A percentile compares a stretch with the other conserved stretches of the same genome.
Evolutionary conservation across 2,888 invertebrate genomes (phyloP).

Genomic region (Liodrosophila aerea): DNA sequence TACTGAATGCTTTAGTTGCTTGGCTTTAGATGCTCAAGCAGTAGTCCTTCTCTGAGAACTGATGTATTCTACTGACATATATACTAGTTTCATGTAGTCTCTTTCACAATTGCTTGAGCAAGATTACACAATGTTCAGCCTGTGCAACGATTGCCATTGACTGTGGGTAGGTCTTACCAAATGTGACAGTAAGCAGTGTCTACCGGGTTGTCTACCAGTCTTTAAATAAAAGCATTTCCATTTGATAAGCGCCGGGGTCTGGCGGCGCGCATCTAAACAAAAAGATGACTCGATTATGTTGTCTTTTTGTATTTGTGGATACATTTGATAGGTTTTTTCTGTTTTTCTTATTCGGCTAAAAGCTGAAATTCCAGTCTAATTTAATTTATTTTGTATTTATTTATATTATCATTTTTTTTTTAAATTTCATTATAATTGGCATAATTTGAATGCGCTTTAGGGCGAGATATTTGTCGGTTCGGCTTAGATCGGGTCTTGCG

Average conservation of each 20-base stretch:
- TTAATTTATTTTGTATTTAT: constrained; percentile 35
- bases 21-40: too few species aligned
- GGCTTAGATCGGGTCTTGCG: constrained; percentile 4
- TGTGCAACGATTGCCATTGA: not conserved
- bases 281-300: constrained; percentile 49
- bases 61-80: too few species aligned
- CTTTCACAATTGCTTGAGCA: constrained; percentile 15
- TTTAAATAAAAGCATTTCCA: constrained; percentile 63
- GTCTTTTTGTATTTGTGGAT: constrained; percentile 55
- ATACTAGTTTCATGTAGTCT: too few species aligned
- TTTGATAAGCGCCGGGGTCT: constrained; percentile 46
- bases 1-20: too few species aligned
- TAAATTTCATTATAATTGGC: constrained; percentile 71
- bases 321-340: too few species aligned
- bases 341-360: constrained; percentile 51
- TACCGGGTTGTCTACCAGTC: constrained; percentile 14
- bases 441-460: constrained; percentile 73
- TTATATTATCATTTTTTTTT: constrained; percentile 14
- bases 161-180: constrained; percentile 2
- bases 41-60: too few species aligned
- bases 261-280: constrained; percentile 42
- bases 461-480: constrained; percentile 59
- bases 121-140: constrained; percentile 19
- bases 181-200: not conserved
- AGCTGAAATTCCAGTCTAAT: constrained; percentile 58